Evolutionary conservation across 2,888 invertebrate species (phyloP).

Genomic region (Agonopterix heracliana): DNA sequence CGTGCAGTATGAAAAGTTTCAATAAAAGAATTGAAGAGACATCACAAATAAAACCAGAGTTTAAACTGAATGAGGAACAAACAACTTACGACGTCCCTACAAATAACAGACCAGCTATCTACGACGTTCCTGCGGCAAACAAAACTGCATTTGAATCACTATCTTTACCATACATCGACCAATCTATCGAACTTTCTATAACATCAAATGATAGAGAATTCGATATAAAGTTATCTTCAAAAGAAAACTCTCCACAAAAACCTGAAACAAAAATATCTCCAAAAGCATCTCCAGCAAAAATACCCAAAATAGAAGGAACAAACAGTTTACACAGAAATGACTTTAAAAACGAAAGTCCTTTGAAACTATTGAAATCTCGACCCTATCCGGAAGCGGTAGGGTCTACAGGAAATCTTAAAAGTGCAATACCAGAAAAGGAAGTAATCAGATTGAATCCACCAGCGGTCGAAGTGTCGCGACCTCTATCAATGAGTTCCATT

Average conservation of each 20-base stretch:
- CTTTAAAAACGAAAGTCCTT: slow-evolving; percentile 42
- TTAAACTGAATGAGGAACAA: slow-evolving; percentile 50
- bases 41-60: slow-evolving; percentile 43
- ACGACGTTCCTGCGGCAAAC: slow-evolving; percentile 54
- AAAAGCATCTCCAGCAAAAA: slow-evolving; percentile 45
- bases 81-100: slow-evolving; percentile 65
- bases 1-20: slow-evolving; percentile 38
- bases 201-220: slow-evolving; percentile 70
- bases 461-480: slow-evolving; percentile 77
- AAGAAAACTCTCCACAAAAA: slow-evolving; percentile 56
- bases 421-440: slow-evolving; percentile 51
- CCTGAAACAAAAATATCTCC: slow-evolving; percentile 35
- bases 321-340: slow-evolving; percentile 64
- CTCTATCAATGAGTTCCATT: slow-evolving; percentile 86
- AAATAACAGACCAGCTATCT: slow-evolving; percentile 63
- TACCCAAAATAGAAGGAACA: slow-evolving; percentile 45
- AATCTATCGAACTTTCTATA: slow-evolving; percentile 68
- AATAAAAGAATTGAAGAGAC: slow-evolving; percentile 32
- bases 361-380: slow-evolving; percentile 46
- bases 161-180: slow-evolving; percentile 66
- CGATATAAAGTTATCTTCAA: slow-evolving; percentile 61
- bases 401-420: slow-evolving; percentile 65
- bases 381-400: slow-evolving; percentile 58
- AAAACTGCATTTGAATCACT: slow-evolving; percentile 67
- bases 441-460: slow-evolving; percentile 71